Base-by-base conservation (phyloP, 2,113 vertebrate genomes). In the Strix aluco region DNA sequence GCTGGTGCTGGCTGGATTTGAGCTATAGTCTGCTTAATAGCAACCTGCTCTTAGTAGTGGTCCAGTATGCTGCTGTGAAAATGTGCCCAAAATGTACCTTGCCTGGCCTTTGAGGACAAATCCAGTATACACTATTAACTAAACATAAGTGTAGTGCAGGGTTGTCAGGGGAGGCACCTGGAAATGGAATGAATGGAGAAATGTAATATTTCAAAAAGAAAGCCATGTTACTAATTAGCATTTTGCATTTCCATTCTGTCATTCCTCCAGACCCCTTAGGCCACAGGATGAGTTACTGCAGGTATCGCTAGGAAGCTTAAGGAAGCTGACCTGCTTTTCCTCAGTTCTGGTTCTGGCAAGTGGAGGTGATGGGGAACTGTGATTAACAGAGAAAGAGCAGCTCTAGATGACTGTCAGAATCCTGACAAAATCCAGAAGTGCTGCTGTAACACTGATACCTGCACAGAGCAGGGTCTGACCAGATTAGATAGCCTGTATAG, bases 391-490 rank as follows among this genome's bases (percentile, higher is more conserved):
- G 69, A 54, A 90, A 47, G 42, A 67, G 57, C 4, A 13, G 42
- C 15, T 18, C 15, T 62, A 67, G 38, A 80, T 0, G 6, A 16
- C 57, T 87, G 16, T 32, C 46, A 51, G 25, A 65, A 46, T 51
- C 72, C 40, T 61, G 42, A n/a, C 13, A 52, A 63, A 67, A 22
- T 27, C 38, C 59, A 67, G 18, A 62, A 71, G 34, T 52, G n/a
- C 52, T 58, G 13, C 32, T 1, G 1, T 72, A 77, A 66, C 42
- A 40, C 34, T 0, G 0, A 6, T 22, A 22, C 15, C 40, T 67
- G 38, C 19, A n/a, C 22, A 19, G 69, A 36, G 54, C 52, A 58
- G 34, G 8, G 14, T 55, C 54, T 70, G 46, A 61, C 32, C 55
- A 51, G 32, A 61, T 46, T 5, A 65, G 18, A 11, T 46, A 42